A percentile compares a stretch with the other conserved stretches of the same genome.
These are phyloP conservation scores for Mylabris sibirica DNA, from an alignment of 2,888 invertebrate genomes.

Conservation along the genomic window DNA sequence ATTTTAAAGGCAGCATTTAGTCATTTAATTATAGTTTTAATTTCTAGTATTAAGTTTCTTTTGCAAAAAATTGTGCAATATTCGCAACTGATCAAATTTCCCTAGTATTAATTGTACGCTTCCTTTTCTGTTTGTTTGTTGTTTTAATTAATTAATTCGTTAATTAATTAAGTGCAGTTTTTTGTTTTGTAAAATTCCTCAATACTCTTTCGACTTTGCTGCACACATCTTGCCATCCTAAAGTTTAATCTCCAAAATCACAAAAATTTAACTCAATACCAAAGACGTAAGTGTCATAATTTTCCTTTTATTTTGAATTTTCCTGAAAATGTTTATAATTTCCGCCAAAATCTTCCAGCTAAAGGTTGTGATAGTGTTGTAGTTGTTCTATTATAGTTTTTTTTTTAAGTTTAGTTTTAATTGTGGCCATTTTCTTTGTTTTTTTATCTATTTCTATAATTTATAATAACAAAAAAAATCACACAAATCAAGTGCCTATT, in stretches of 20 bases:
- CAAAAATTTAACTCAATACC: slow-evolving; percentile 55
- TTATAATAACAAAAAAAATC: slow-evolving; percentile 46
- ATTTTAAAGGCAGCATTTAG: slow-evolving; percentile 57
- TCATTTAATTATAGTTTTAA: slow-evolving; percentile 49
- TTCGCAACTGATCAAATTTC: slow-evolving; percentile 39
- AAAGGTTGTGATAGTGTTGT: slow-evolving; percentile 62
- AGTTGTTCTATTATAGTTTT: slow-evolving; percentile 45
- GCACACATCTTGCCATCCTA: slow-evolving; percentile 50
- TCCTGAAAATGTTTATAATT: slow-evolving; percentile 36
- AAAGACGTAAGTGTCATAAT: slow-evolving; percentile 61
- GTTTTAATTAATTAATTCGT: slow-evolving; percentile 49
- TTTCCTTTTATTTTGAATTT: slow-evolving; percentile 38
- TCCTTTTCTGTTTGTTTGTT: slow-evolving; percentile 48
- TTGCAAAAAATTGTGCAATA: slow-evolving; percentile 57
- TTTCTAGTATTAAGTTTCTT: slow-evolving; percentile 50
- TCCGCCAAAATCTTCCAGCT: slow-evolving; percentile 62
- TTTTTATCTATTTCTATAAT: slow-evolving; percentile 20
- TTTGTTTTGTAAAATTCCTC: slow-evolving; percentile 33
- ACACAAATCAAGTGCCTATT: slow-evolving; percentile 58
- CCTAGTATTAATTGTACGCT: slow-evolving; percentile 56
- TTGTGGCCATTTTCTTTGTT: slow-evolving; percentile 24
- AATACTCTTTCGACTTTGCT: slow-evolving; percentile 40
- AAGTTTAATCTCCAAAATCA: background rate
- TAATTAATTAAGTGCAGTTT: slow-evolving; percentile 49
- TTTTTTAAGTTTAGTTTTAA: slow-evolving; percentile 17